Base-by-base conservation (phyloP, 2,797 vertebrate genomes). In the Miichthys miiuy region DNA sequence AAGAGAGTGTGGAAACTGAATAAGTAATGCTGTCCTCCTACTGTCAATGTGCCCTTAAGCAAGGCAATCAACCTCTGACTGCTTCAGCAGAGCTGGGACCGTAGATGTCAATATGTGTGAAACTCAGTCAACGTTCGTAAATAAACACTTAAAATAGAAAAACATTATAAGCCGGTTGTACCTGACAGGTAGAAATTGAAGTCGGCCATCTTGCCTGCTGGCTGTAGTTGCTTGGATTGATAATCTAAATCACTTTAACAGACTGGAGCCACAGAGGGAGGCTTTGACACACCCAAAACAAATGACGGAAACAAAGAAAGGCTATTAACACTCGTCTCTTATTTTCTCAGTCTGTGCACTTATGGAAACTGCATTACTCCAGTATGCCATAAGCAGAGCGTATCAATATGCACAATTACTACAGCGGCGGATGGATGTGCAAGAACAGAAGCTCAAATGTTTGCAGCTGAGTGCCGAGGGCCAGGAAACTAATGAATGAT, bases 321-420 rank as follows among this genome's bases (percentile, higher is more conserved):
- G 68, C 78, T 75, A 83, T 86, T 90, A 91, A 83, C 77, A 72
- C 74, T 83, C 63, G 51, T 66, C 58, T 60, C 16, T 27, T 30
- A 71, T 64, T 47, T 58, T 47, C 65, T 52, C 61, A 57, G 46
- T 34, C 62, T n/a, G 52, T 48, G 72, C 72, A 62, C 75, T 77
- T 71, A 80, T 83, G 87, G 82, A 88, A 86, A 89, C 91, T 82
- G 50, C 76, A 89, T 92, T 76, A 82, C 46, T 52, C 72, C 56
- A 69, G 68, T 72, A 73, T 68, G 83, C 79, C 77, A 84, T 77
- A 79, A 84, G 84, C 82, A 74, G 81, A 87, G 65, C 70, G 20
- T 89, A 89, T 93, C 82, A 84, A 91, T 91, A 87, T 90, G 91
- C 84, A 86, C 86, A 87, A 90, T 93, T 87, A 91, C 83, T 79